These are phyloP conservation scores for Martes flavigula DNA, from an alignment of 2,797 vertebrate genomes.

Conservation along the genomic window DNA sequence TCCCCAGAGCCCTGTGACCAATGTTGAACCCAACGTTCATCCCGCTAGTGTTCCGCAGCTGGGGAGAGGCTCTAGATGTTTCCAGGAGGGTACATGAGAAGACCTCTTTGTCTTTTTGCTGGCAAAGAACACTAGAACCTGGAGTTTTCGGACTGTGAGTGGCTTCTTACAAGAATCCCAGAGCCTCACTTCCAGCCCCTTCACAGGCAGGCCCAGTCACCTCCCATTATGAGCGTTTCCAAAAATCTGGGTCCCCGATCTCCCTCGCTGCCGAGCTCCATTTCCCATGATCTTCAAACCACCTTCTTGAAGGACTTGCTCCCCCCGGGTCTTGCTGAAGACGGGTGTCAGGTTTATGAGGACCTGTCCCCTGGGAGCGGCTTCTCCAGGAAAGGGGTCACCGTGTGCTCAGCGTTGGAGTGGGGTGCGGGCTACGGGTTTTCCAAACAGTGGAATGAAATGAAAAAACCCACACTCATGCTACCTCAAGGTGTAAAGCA, in stretches of 20 bases:
- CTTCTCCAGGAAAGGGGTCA: neutral
- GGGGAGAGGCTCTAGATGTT: neutral
- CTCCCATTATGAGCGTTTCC: neutral
- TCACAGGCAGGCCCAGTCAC: neutral
- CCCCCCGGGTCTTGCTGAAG: neutral
- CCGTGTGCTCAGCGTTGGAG: accelerated
- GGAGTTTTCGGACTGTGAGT: neutral
- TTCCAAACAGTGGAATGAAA: neutral
- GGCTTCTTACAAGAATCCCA: neutral
- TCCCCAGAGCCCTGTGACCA: neutral
- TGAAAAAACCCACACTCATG: neutral
- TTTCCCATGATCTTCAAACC: neutral
- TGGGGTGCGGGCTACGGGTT: neutral
- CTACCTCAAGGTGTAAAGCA: neutral
- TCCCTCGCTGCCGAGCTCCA: neutral
- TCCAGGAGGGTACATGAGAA: neutral
- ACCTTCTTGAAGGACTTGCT: neutral
- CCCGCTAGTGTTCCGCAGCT: neutral
- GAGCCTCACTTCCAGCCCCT: neutral
- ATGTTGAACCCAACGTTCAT: neutral
- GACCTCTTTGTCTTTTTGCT: neutral
- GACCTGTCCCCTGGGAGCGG: neutral
- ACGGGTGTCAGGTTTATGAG: neutral
- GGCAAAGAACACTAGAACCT: neutral
- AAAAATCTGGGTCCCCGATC: neutral